A percentile compares a stretch with the other conserved stretches of the same genome.
phyloP scores from a whole-genome alignment of 2,797 vertebrate species.

The Siniperca undulata region DNA sequence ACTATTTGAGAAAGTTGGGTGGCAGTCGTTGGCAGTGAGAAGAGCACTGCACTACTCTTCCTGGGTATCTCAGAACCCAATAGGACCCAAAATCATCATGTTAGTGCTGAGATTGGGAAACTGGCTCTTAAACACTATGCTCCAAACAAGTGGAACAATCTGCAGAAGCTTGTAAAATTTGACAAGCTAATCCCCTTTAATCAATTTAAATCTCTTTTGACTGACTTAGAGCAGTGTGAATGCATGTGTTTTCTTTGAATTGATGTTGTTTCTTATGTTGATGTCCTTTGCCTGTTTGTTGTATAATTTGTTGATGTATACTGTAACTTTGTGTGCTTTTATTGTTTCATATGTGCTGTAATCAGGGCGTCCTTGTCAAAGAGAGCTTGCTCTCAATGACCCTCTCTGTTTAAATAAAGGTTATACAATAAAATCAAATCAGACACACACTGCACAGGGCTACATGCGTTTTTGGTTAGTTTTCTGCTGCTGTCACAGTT shows the following conservation, averaged over 20 bases:
- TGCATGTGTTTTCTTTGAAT: constrained; percentile 1
- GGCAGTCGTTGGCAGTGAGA: too few relatives aligned
- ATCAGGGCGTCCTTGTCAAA: not conserved
- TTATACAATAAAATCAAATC: not conserved
- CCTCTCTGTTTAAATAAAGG: not conserved
- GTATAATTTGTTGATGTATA: too few relatives aligned
- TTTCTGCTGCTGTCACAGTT: not conserved
- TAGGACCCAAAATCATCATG: too few relatives aligned
- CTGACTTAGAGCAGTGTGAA: not conserved
- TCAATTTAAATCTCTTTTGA: constrained; percentile 4
- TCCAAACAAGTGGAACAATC: not conserved
- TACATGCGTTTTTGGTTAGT: constrained; percentile 2
- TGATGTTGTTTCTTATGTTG: not conserved
- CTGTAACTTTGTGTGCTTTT: not conserved
- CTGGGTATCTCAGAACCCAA: too few relatives aligned
- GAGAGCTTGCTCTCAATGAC: not conserved
- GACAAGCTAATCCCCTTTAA: constrained; percentile 1
- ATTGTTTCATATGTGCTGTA: too few relatives aligned
- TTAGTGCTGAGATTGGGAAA: too few relatives aligned
- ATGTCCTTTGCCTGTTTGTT: not conserved
- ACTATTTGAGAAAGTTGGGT: too few relatives aligned
- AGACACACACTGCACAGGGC: not conserved
- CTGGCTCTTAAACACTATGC: too few relatives aligned
- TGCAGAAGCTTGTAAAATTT: not conserved
- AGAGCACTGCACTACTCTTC: too few relatives aligned